Conservation (phyloP, 2,888 invertebrate species). For the Chalcis sispes region DNA sequence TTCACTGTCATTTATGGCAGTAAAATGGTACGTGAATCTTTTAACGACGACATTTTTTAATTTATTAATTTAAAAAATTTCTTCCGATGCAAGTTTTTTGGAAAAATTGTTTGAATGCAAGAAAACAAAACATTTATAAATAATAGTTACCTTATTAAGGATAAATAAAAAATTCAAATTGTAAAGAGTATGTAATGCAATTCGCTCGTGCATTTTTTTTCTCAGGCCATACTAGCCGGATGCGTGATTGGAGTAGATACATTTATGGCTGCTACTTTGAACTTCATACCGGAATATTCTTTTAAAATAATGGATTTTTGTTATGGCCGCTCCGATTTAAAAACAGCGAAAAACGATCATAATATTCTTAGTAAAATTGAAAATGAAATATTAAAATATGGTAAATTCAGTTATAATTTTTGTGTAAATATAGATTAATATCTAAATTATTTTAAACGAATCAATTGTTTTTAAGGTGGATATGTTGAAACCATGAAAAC, state of each 20-base stretch:
- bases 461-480: conserved; percentile 76
- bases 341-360: conserved; percentile 78
- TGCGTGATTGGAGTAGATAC: conserved; percentile 84
- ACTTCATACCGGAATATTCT: conserved; percentile 81
- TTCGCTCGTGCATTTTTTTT: background rate
- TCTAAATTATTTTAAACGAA: background rate
- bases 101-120: too few species aligned
- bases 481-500: conserved; percentile 85
- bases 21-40: conserved; percentile 79
- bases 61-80: too few species aligned
- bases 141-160: too few species aligned
- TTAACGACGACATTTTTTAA: background rate
- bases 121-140: background rate
- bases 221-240: conserved; percentile 74
- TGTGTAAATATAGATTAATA: background rate
- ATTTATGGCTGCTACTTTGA: conserved; percentile 84
- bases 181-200: too few species aligned
- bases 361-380: conserved; percentile 69
- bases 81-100: too few species aligned
- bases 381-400: conserved; percentile 72
- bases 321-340: conserved; percentile 74
- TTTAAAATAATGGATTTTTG: conserved; percentile 79
- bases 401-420: conserved; percentile 62
- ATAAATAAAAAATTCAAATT: conserved; percentile 74
- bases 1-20: conserved; percentile 82